Evolutionary conservation across 1,140 invertebrate species (phyloP).

Genomic region (Diabrotica virgifera): DNA sequence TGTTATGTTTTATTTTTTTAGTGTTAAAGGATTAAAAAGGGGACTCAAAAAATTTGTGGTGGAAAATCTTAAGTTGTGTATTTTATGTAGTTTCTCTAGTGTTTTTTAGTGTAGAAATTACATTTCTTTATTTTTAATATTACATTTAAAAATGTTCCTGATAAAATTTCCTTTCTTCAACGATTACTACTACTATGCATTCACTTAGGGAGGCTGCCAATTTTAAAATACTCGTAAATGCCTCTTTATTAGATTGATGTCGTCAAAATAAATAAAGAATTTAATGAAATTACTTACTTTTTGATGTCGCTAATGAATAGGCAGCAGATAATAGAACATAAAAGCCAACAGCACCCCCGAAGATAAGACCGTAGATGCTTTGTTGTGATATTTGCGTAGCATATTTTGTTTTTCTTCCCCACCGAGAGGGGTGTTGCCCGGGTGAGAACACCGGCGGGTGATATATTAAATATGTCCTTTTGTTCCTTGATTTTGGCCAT

Average conservation of each 20-base stretch:
- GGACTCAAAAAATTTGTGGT: background rate
- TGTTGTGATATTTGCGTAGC: slow-evolving; percentile 12
- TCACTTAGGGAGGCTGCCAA: background rate
- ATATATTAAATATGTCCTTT: background rate
- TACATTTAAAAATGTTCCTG: background rate
- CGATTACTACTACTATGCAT: background rate
- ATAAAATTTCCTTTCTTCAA: background rate
- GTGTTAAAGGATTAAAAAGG: no score
- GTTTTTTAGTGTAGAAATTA: background rate
- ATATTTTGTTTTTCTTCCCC: slow-evolving; percentile 12
- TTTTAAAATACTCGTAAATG: slow-evolving; percentile 15
- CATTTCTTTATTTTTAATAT: background rate
- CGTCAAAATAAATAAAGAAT: slow-evolving; percentile 16
- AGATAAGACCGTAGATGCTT: background rate
- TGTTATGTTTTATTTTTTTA: no score
- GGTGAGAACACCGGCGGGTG: slow-evolving; percentile 5
- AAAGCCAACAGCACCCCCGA: background rate
- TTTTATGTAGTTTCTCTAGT: slow-evolving; percentile 4
- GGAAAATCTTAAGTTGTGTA: background rate
- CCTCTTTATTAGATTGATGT: slow-evolving; percentile 14
- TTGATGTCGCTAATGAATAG: slow-evolving; percentile 21
- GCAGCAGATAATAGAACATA: slow-evolving; percentile 12
- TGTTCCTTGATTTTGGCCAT: no score
- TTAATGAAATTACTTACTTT: slow-evolving; percentile 21
- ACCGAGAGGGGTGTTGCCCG: slow-evolving; percentile 11